Evolutionary conservation across 2,797 vertebrate species (phyloP).

Genomic region (Myripristis jacobus): DNA sequence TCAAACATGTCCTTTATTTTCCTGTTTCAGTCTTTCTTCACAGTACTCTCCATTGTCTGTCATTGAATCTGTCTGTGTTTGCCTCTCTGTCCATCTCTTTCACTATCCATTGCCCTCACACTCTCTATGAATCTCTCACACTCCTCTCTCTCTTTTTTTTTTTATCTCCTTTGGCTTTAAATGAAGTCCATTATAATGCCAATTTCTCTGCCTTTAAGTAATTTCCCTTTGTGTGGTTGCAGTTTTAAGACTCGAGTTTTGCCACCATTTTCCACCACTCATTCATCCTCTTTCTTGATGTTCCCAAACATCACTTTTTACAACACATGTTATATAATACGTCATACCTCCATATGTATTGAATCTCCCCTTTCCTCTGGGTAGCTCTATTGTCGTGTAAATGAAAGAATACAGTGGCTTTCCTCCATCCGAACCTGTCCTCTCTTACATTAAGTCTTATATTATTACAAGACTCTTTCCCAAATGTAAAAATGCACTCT

Average conservation of each 20-base stretch:
- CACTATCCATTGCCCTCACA: not conserved
- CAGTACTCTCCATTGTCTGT: not conserved
- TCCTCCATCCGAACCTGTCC: not conserved
- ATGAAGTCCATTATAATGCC: not conserved
- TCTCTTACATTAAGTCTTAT: not conserved
- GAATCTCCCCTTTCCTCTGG: not conserved
- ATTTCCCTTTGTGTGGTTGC: slow-evolving; percentile 1
- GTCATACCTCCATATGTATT: too few relatives aligned
- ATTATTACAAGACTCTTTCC: not conserved
- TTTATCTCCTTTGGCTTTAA: slow-evolving; percentile 20
- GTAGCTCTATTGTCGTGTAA: not conserved
- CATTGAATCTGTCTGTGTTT: too few relatives aligned
- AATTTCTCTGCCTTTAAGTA: not conserved
- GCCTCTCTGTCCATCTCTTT: not conserved
- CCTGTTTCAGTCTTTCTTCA: not conserved
- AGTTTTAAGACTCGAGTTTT: not conserved
- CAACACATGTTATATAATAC: too few relatives aligned
- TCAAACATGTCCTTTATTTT: slow-evolving; percentile 7
- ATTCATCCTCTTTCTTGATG: not conserved
- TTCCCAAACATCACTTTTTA: too few relatives aligned
- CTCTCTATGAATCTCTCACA: slow-evolving; percentile 2
- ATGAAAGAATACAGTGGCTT: not conserved
- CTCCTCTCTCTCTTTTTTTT: not conserved
- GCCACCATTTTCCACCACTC: not conserved
- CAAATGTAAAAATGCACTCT: not conserved